A percentile compares a stretch with the other conserved stretches of the same genome.
Conservation (phyloP, 2,113 vertebrate genomes). For the Hoplias malabaricus region DNA sequence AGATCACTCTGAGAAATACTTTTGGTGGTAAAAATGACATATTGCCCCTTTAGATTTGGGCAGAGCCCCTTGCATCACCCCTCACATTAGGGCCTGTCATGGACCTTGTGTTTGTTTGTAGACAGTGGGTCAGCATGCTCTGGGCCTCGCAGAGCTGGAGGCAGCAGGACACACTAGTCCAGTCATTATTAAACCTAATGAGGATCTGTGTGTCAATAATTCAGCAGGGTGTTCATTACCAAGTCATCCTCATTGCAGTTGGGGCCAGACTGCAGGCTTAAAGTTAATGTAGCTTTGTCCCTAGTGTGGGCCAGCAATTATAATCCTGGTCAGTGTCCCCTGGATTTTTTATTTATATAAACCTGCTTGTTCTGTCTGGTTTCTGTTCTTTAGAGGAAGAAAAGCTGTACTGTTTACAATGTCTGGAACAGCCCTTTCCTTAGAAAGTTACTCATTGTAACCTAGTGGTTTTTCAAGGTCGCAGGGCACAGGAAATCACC, state of each 20-base stretch:
- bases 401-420: neutral
- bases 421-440: neutral
- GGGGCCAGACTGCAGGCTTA: neutral
- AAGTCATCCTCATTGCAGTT: neutral
- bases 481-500: too few species aligned
- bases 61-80: too few species aligned
- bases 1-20: too few species aligned
- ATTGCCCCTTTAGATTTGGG: too few species aligned
- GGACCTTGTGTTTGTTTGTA: neutral
- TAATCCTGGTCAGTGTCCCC: neutral
- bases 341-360: neutral
- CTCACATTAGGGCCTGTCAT: too few species aligned
- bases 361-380: neutral
- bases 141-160: too few species aligned
- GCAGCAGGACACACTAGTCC: neutral
- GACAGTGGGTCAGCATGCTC: neutral
- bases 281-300: neutral
- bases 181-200: slow-evolving; percentile 2
- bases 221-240: slow-evolving; percentile 42
- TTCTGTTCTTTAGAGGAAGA: neutral
- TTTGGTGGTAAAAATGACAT: too few species aligned
- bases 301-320: neutral
- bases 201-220: slow-evolving; percentile 45
- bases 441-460: too few species aligned
- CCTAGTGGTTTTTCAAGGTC: too few species aligned